Base-by-base conservation (phyloP, 1,140 invertebrate species). In the Centruroides vittatus region DNA sequence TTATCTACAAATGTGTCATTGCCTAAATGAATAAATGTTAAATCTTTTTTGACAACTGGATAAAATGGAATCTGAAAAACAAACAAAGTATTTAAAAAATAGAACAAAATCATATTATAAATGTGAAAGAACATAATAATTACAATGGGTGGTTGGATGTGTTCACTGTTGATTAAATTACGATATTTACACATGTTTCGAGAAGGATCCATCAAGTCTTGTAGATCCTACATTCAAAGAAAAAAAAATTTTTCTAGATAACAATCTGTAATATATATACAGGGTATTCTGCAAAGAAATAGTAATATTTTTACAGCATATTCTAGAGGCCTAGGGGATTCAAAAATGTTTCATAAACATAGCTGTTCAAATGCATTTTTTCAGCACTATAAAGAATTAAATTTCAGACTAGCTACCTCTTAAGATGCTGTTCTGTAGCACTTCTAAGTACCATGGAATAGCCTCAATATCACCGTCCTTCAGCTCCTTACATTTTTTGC, bases 101-200 rank as follows among this genome's bases (percentile, higher is more conserved):
- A 54, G 34, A 46, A 48, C 54, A 46, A 63, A 0, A 41, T 41
- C 8, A 41, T 41, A 41, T 41, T 41, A 41, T 41, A 41, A 41
- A 41, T 41, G 1, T 41, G 41, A 41, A 8, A 41, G 5, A 36
- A 53, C 51, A 53, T n/a, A 53, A 53, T 36, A 53, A 82, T 80
- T 75, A 85, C 83, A 84, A 93, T 90, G 51, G 93, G 93, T 64
- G 92, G 90, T 74, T 92, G 87, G 49, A 85, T 85, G 74, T 89
- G 83, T 71, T 92, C 90, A 61, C 82, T 85, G 66, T 84, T 88
- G 11, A 98, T 84, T 55, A 98, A 78, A 73, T 95, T 94, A 65
- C 95, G 76, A 74, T 98, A 98, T 76, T 97, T 97, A 70, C 89
- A 93, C 95, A 99, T 98, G 71, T 99, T 99, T 61, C 94, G 78